phyloP scores from a whole-genome alignment of 1,140 invertebrate species.

The Physella acuta region DNA sequence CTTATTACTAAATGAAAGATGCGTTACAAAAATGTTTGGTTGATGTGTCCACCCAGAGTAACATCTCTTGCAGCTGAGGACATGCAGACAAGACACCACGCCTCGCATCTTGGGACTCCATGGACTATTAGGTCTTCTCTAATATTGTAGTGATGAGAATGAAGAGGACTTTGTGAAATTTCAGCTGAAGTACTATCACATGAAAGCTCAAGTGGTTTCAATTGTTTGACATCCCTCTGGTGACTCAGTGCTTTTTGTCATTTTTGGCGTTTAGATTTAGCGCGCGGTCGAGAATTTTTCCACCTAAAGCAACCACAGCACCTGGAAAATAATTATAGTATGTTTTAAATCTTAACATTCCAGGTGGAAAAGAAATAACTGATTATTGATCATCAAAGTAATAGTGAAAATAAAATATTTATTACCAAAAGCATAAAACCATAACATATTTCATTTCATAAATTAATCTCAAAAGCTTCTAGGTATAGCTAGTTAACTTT shows the following conservation, averaged over 20 bases:
- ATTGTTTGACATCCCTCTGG: constrained; percentile 41
- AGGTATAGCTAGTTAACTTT: no score
- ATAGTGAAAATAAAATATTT: neutral
- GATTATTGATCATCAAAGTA: no score
- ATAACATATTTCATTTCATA: neutral
- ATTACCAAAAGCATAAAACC: neutral
- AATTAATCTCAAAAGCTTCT: no score
- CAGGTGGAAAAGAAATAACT: no score
- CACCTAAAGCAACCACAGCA: constrained; percentile 47
- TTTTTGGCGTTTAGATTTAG: constrained; percentile 47
- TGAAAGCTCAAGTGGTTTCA: constrained; percentile 31
- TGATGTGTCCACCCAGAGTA: neutral
- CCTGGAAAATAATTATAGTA: no score
- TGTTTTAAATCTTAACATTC: no score
- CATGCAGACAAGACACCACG: no score
- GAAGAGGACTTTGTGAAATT: neutral
- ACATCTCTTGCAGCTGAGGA: neutral
- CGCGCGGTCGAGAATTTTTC: constrained; percentile 33
- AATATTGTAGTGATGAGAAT: neutral
- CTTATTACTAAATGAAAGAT: neutral
- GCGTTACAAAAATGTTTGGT: neutral
- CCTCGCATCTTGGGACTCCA: no score
- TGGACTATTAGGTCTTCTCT: neutral
- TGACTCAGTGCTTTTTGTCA: constrained; percentile 45
- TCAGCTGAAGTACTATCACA: constrained; percentile 12